Conservation (phyloP, 2,797 vertebrate genomes). For the Natrix natrix region DNA sequence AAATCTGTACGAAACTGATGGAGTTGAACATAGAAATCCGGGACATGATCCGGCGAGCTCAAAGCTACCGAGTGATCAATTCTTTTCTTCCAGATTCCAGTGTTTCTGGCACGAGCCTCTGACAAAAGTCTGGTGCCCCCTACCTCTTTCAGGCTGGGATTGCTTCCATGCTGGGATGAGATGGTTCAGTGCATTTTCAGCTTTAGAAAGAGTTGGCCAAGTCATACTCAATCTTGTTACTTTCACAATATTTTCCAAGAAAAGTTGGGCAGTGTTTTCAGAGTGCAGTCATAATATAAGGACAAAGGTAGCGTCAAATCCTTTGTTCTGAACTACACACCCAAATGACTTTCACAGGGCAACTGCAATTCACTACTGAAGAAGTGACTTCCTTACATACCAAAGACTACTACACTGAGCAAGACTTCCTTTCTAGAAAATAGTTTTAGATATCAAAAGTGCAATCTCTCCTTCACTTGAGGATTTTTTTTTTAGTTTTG, state of each 20-base stretch:
- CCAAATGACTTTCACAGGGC: constrained; percentile 68
- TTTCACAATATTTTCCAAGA: constrained; percentile 79
- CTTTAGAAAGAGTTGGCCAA: constrained; percentile 85
- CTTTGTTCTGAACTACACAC: constrained; percentile 77
- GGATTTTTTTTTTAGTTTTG: constrained; percentile 64
- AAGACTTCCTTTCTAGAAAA: constrained; percentile 73
- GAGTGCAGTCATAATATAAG: constrained; percentile 78
- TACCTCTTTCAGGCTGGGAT: constrained; percentile 66
- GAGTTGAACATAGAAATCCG: constrained; percentile 97
- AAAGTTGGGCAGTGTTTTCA: constrained; percentile 76
- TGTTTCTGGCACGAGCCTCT: constrained; percentile 93
- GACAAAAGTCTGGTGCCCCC: constrained; percentile 81
- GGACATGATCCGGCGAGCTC: constrained; percentile 95
- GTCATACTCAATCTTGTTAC: constrained; percentile 80
- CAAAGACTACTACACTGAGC: constrained; percentile 78
- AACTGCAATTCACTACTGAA: constrained; percentile 80
- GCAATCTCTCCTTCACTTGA: constrained; percentile 90
- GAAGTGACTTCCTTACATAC: constrained; percentile 81
- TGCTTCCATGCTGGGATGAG: constrained; percentile 74
- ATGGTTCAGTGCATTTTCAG: constrained; percentile 75
- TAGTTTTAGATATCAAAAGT: constrained; percentile 83
- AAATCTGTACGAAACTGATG: constrained; percentile 94
- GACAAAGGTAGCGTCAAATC: constrained; percentile 69
- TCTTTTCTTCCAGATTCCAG: constrained; percentile 95
- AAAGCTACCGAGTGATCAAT: constrained; percentile 92